Evolutionary conservation across 2,113 vertebrate genomes (phyloP).

Genomic region (Podarcis raffonei): DNA sequence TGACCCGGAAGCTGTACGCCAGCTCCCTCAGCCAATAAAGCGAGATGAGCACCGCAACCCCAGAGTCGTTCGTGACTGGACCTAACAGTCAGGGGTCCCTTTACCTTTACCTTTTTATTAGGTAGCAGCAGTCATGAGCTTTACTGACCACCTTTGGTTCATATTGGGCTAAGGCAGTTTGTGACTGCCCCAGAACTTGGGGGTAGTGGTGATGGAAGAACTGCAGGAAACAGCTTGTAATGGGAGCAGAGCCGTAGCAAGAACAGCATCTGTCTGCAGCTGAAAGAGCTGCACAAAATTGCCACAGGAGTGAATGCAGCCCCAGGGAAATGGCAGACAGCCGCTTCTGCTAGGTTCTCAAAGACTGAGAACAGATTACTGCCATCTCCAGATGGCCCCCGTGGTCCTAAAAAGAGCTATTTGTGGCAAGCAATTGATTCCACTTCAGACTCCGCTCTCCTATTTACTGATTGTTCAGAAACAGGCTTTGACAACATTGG

Average conservation of each 20-base stretch:
- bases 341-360: not conserved
- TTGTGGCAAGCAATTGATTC: conserved; percentile 14
- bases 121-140: not conserved
- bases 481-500: not conserved
- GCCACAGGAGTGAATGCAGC: not conserved
- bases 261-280: not conserved
- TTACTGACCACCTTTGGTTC: accelerated
- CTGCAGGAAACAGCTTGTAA: not conserved
- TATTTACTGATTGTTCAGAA: accelerated
- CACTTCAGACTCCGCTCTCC: not conserved
- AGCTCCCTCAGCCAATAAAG: accelerated
- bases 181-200: not conserved
- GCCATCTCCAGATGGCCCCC: not conserved
- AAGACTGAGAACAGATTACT: not conserved
- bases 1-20: too few species aligned
- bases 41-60: too few species aligned
- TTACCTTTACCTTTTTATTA: too few species aligned
- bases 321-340: accelerated
- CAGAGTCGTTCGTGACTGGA: too few species aligned
- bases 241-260: not conserved
- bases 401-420: not conserved
- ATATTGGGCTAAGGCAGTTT: accelerated
- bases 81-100: too few species aligned
- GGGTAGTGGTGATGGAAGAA: too few species aligned
- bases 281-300: not conserved